phyloP scores from a whole-genome alignment of 2,113 vertebrate genomes.

The Myocastor coypus region DNA sequence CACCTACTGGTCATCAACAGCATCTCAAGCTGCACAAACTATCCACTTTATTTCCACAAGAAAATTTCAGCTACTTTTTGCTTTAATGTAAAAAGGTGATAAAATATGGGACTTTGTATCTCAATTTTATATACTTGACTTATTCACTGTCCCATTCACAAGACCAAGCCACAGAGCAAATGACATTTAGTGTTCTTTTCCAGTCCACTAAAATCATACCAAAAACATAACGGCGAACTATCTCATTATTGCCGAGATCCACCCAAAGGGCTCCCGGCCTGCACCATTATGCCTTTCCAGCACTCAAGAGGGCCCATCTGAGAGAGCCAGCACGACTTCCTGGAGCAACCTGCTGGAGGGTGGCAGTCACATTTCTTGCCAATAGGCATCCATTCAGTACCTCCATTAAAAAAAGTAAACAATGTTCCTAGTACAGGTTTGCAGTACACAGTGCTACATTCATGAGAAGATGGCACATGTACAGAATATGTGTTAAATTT shows the following conservation, averaged over 20 bases:
- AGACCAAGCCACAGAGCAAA: not conserved
- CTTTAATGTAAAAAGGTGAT: not conserved
- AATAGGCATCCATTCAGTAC: not conserved
- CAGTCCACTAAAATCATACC: not conserved
- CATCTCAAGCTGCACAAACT: not conserved
- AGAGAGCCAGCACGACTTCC: not conserved
- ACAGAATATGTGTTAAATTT: not conserved
- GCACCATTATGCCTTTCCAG: not conserved
- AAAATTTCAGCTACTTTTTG: not conserved
- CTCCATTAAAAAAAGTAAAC: not conserved
- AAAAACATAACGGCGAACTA: not conserved
- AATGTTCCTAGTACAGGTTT: not conserved
- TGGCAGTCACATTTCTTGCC: not conserved
- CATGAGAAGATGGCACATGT: not conserved
- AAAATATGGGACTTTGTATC: not conserved
- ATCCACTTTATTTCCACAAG: conserved; percentile 2
- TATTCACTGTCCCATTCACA: not conserved
- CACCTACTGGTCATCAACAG: not conserved
- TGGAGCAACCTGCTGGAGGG: not conserved
- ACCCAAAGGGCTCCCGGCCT: not conserved
- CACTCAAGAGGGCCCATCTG: not conserved
- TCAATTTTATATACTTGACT: not conserved
- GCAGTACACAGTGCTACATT: not conserved
- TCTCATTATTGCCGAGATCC: not conserved
- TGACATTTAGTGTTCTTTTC: not conserved